Conservation (phyloP, 2,113 vertebrate genomes). For the Pyrgilauda ruficollis region DNA sequence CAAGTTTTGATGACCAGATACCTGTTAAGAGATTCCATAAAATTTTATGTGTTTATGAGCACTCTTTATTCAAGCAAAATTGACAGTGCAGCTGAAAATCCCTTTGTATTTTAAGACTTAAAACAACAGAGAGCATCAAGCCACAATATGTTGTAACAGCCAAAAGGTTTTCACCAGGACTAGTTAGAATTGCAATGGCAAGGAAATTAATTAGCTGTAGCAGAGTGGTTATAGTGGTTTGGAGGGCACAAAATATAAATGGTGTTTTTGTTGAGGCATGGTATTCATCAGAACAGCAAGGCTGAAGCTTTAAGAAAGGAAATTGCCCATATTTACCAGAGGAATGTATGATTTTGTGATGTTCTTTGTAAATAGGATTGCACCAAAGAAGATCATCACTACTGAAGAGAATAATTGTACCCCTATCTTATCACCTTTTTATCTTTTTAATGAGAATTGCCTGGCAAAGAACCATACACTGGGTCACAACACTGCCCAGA, state of each 20-base stretch:
- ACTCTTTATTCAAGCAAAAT: conserved; percentile 1
- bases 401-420: background rate
- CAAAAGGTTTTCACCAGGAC: background rate
- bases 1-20: background rate
- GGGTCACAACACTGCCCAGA: background rate
- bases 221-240: background rate
- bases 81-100: background rate
- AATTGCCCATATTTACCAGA: background rate
- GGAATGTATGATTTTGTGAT: background rate
- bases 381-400: background rate
- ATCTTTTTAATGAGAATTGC: conserved; percentile 12
- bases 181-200: background rate
- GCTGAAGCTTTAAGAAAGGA: background rate
- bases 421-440: background rate
- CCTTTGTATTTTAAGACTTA: background rate
- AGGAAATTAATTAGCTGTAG: background rate
- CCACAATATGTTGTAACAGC: background rate
- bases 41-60: background rate
- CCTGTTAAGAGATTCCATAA: background rate
- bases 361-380: background rate
- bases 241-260: background rate
- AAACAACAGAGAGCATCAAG: background rate
- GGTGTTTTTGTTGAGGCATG: background rate
- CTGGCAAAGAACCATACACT: background rate
- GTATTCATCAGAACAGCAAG: background rate